phyloP scores from a whole-genome alignment of 92 coral and sea anemone genomes.

The Siderastrea siderea region DNA sequence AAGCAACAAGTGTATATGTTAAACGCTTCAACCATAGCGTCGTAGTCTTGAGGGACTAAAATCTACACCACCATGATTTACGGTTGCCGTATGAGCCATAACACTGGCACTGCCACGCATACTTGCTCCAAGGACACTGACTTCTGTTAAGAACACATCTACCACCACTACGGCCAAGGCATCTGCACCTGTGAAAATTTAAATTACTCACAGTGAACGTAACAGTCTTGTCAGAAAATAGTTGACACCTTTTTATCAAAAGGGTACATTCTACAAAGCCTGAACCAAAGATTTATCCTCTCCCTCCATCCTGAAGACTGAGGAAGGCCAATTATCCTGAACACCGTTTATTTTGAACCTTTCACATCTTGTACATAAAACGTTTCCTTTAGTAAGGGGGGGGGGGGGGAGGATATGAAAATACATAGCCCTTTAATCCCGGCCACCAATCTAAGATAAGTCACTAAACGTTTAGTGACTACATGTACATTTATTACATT shows the following conservation, averaged over 20 bases:
- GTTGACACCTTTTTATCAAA: background rate
- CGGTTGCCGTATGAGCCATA: conserved; percentile 18
- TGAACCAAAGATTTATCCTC: no score
- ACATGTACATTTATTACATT: no score
- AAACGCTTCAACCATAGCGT: background rate
- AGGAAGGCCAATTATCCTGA: no score
- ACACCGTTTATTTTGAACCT: no score
- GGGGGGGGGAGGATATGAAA: no score
- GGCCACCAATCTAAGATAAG: no score
- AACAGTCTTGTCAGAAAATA: background rate
- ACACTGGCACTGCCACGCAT: conserved; percentile 77
- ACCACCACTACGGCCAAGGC: conserved; percentile 61
- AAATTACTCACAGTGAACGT: background rate
- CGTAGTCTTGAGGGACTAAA: conserved; percentile 9
- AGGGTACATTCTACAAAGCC: no score
- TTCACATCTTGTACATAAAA: no score
- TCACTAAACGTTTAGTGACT: no score
- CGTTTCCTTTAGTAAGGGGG: no score
- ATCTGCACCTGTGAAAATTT: conserved; percentile 27
- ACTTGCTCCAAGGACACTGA: conserved; percentile 40
- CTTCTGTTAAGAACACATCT: conserved; percentile 28
- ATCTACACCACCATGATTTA: conserved; percentile 53
- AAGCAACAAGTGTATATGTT: background rate
- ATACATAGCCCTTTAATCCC: no score
- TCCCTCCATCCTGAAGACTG: no score